Conservation (phyloP, 53 echinoderm and acorn worm genomes). For the Astropecten irregularis region DNA sequence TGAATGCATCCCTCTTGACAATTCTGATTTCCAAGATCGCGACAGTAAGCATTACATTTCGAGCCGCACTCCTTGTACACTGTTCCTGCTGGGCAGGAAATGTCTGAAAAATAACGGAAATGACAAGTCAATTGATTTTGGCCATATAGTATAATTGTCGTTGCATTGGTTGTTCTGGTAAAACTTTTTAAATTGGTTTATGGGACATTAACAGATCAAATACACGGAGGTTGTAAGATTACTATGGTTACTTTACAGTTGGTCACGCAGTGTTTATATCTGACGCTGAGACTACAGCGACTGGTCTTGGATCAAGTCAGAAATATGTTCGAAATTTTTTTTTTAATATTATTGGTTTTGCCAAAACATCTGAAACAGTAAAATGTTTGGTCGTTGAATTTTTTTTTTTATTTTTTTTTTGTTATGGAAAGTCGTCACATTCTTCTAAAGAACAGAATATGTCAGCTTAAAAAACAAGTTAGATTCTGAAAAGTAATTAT, state of each 20-base stretch:
- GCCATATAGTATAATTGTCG: not conserved
- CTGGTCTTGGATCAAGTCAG: too few relatives aligned
- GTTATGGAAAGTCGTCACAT: too few relatives aligned
- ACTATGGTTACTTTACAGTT: not conserved
- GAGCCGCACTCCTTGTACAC: constrained; percentile 78
- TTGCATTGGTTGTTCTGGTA: too few relatives aligned
- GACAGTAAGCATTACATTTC: constrained; percentile 69
- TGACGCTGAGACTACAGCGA: not conserved
- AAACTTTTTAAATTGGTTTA: too few relatives aligned
- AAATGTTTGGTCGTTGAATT: too few relatives aligned
- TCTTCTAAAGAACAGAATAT: too few relatives aligned
- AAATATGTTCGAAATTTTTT: too few relatives aligned
- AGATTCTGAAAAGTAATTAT: too few relatives aligned
- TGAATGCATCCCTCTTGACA: constrained; percentile 80
- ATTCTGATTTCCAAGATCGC: constrained; percentile 43
- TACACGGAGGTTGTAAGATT: not conserved
- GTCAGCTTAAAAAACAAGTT: too few relatives aligned
- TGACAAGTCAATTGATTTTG: not conserved
- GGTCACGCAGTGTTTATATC: not conserved
- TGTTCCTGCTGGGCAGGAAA: not conserved
- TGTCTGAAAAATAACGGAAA: not conserved
- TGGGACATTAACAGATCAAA: not conserved
- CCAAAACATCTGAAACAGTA: too few relatives aligned
- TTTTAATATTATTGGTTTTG: too few relatives aligned
- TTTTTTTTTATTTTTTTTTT: too few relatives aligned